A percentile compares a stretch with the other conserved stretches of the same genome.
Conservation (phyloP, 2,888 invertebrate species). For the Netelia inedita region DNA sequence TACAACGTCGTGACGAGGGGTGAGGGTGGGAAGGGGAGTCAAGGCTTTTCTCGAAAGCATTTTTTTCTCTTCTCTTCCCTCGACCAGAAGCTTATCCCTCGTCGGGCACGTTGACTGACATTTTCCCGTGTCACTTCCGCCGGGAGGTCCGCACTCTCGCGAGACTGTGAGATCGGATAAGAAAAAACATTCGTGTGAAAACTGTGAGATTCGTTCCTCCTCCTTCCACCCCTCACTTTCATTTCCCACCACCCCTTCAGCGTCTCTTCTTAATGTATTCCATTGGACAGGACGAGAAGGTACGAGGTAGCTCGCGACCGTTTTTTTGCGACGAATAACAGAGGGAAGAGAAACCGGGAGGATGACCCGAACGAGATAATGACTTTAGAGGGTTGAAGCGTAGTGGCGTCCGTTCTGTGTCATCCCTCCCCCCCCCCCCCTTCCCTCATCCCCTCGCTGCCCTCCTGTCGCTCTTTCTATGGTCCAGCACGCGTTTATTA, state of each 20-base stretch:
- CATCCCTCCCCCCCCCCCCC: constrained; percentile 29
- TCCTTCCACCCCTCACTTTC: too few relatives aligned
- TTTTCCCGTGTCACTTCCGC: constrained; percentile 34
- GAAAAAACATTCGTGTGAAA: constrained; percentile 33
- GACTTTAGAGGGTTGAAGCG: constrained; percentile 47
- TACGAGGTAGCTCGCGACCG: background rate
- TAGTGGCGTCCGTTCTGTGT: constrained; percentile 29
- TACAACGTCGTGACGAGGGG: too few relatives aligned
- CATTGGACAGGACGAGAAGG: constrained; percentile 12
- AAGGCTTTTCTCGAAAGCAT: background rate
- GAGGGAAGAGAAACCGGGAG: constrained; percentile 19
- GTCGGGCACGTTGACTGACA: constrained; percentile 7
- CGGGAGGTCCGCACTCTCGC: background rate
- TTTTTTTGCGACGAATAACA: constrained; percentile 42
- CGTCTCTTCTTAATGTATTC: constrained; percentile 37
- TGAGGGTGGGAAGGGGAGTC: background rate
- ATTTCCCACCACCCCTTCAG: background rate
- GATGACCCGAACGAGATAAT: constrained; percentile 61
- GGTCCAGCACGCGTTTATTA: constrained; percentile 37
- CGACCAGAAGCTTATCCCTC: constrained; percentile 28
- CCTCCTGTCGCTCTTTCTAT: constrained; percentile 6
- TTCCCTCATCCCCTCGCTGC: background rate
- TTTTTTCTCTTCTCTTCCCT: constrained; percentile 2
- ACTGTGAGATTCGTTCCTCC: background rate
- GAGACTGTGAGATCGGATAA: background rate